Base-by-base conservation (phyloP, 2,113 vertebrate species). In the Pseudorasbora parva region DNA sequence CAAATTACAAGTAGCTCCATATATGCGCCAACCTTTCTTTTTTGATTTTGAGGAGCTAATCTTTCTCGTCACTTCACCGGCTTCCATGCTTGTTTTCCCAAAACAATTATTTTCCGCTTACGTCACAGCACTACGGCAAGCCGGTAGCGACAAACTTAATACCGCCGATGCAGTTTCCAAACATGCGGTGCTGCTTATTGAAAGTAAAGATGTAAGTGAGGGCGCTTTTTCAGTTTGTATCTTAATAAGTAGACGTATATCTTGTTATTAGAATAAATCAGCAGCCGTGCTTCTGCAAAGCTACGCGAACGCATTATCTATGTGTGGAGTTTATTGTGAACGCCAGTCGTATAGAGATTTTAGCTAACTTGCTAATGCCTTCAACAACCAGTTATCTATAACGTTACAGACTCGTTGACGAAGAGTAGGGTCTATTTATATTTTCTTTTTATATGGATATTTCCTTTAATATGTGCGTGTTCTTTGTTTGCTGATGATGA, bases 21-120 rank as follows among this genome's bases (percentile, higher is more conserved):
- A 11, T 1, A 51, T 33, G 14, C 30, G 7, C 75, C 0, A 12
- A 94, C 93, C 92, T 82, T 90, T 93, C 85, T 87, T 91, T 0
- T 86, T 45, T 1, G 75, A 17, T 90, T 89, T 93, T 1, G 74
- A 45, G 5, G 85, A 23, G 4, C 21, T 47, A 69, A 3, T 10
- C 11, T 10, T 56, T 25, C 33, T 60, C 1, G 45, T 86, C 15
- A 80, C 71, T 8, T 51, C 76, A 1, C 33, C 23, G 0, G 21
- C 37, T 82, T 91, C 93, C 94, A 94, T 94, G 89, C 60, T 90
- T 51, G n/a, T 84, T 45, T 73, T 86, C 33, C 43, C n/a, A 25
- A 7, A 12, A 57, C 91, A 80, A 92, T 87, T 64, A 2, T 3
- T 89, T 88, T 92, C 89, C 86, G 1, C 1, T 88, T 88, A 92